Evolutionary conservation across 1,140 invertebrate species (phyloP).

Genomic region (Phthorimaea operculella): DNA sequence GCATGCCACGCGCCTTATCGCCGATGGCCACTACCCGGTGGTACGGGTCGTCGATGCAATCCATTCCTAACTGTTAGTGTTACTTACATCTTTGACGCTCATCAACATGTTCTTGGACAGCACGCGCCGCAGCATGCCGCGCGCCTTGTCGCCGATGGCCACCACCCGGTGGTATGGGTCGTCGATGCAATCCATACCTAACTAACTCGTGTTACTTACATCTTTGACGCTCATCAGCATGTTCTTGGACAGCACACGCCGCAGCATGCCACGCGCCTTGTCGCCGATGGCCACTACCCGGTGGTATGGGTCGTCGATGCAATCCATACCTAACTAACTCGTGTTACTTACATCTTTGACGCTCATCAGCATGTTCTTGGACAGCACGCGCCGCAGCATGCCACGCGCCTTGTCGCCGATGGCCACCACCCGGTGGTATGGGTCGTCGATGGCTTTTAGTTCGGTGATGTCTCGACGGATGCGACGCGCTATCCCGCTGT

Average conservation of each 20-base stretch:
- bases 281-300: too few relatives aligned
- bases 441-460: constrained; percentile 22
- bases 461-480: constrained; percentile 69
- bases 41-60: neutral
- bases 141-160: constrained; percentile 96
- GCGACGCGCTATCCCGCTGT: constrained; percentile 86
- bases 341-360: constrained; percentile 72
- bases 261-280: too few relatives aligned
- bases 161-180: constrained; percentile 70
- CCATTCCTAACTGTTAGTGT: too few relatives aligned
- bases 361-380: constrained; percentile 85
- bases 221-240: too few relatives aligned
- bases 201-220: too few relatives aligned
- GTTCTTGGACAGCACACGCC: too few relatives aligned
- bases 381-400: constrained; percentile 81
- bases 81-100: constrained; percentile 76
- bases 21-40: too few relatives aligned
- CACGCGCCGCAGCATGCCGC: constrained; percentile 80
- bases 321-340: too few relatives aligned
- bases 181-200: constrained; percentile 33
- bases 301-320: neutral
- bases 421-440: constrained; percentile 74
- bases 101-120: constrained; percentile 86
- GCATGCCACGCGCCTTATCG: too few relatives aligned
- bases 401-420: constrained; percentile 95